These are phyloP conservation scores for Hypercompe scribonia DNA, from an alignment of 2,888 invertebrate genomes.

Conservation along the genomic window DNA sequence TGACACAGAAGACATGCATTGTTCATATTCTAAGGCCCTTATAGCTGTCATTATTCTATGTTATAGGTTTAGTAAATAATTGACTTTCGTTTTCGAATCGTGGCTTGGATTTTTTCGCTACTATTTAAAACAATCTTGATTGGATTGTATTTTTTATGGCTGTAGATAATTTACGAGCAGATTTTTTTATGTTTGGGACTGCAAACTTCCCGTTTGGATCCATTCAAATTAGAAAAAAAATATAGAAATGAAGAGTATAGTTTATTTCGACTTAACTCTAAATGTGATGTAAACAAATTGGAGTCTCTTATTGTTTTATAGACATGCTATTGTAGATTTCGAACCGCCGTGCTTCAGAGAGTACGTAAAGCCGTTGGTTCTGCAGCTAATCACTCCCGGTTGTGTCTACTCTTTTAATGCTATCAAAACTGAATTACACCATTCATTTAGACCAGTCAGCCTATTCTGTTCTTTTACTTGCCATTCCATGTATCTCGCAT, in stretches of 20 bases:
- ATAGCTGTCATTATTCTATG: neutral
- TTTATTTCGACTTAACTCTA: no score
- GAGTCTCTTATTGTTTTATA: no score
- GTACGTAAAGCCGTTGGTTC: no score
- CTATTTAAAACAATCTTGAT: neutral
- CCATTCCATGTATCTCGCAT: constrained; percentile 69
- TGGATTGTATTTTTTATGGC: neutral
- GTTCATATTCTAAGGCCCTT: neutral
- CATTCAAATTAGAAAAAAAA: no score
- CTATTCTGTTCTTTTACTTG: constrained; percentile 73
- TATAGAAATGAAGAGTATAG: no score
- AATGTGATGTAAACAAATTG: no score
- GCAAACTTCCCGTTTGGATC: neutral
- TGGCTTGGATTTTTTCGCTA: neutral
- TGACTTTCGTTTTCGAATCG: neutral
- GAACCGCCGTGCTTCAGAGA: no score
- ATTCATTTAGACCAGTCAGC: constrained; percentile 66
- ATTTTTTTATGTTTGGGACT: neutral
- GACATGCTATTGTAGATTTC: no score
- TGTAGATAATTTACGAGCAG: neutral
- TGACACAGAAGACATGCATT: neutral
- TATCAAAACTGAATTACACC: constrained; percentile 62
- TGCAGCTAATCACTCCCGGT: no score
- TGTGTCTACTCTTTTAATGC: constrained; percentile 62
- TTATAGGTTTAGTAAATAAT: neutral